Evolutionary conservation across 2,797 vertebrate species (phyloP), one percentile per base, ranked within the genome.

Genomic region (Rhyacichthys aspro): DNA sequence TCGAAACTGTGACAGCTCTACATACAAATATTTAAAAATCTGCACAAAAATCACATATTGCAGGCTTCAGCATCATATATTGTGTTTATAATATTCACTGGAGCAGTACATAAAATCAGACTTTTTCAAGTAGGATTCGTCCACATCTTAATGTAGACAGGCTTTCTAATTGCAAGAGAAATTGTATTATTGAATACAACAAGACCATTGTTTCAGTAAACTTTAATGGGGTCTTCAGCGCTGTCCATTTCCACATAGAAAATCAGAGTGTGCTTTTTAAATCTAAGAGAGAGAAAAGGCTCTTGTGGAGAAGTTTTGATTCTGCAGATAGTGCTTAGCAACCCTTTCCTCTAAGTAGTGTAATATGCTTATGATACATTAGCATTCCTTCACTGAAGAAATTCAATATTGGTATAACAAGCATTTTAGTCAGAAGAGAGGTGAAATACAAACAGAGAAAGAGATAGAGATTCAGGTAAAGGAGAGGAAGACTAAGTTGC

Each of bases 301-400:
- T 72, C 58, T 68, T 67, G 53, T 70, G 63, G 52, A 67, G 69
- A 84, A 77, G 78, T 82, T 45, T 69, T 86, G 81, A 87, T 88
- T 85, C 72, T 85, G 61, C 70, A 79, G 85, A 91, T 80, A 87
- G 67, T 48, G 68, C 74, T 90, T 87, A 84, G 84, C 80, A 76
- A 61, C 48, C 23, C 19, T 68, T 70, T 70, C 36, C 75, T 83
- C 74, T 79, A 73, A 89, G 81, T 68, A 83, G 74, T 71, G 70
- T 86, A 90, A 86, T 86, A 85, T 85, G 77, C 81, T 85, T 84
- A 80, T 82, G 83, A 90, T 86, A 82, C 85, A 90, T 89, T 86
- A 78, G 74, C 86, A 86, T 91, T 88, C 86, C 80, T 79, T 81
- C 74, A 71, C 66, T 61, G 81, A 77, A 84, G 86, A 89, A 89